Conservation (phyloP, 1,140 invertebrate genomes). For the Coptotermes formosanus region DNA sequence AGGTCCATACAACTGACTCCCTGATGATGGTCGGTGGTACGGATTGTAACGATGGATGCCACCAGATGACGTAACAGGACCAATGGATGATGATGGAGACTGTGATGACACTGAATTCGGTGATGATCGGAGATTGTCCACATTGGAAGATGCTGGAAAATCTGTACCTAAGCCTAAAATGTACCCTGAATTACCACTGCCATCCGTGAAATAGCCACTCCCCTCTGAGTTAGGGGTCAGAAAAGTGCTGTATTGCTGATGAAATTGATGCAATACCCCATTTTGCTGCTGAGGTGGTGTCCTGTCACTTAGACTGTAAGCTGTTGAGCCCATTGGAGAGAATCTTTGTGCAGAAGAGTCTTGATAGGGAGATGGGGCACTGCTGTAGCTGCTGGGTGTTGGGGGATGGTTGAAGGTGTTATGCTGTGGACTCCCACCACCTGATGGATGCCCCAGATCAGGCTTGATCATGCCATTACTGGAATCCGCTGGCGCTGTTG, state of each 20-base stretch:
- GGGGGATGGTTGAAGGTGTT: slow-evolving; percentile 1
- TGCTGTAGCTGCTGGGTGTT: slow-evolving; percentile 23
- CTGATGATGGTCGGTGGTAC: slow-evolving; percentile 31
- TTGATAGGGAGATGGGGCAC: slow-evolving; percentile 23
- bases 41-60: slow-evolving; percentile 47
- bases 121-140: neutral
- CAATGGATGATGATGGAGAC: slow-evolving; percentile 15
- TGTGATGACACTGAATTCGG: slow-evolving; percentile 26
- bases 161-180: slow-evolving; percentile 24
- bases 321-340: neutral
- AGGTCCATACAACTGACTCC: neutral
- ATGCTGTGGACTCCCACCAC: neutral
- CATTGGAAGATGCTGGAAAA: slow-evolving; percentile 19
- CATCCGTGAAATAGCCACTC: neutral
- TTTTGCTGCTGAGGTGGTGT: neutral
- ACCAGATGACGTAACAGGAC: slow-evolving; percentile 48
- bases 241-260: neutral
- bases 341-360: slow-evolving; percentile 26
- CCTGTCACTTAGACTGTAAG: neutral
- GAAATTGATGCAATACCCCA: neutral
- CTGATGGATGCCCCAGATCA: neutral
- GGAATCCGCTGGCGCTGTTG: slow-evolving; percentile 59
- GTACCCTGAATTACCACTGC: neutral
- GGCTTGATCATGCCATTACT: slow-evolving; percentile 55
- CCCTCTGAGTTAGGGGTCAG: neutral